These are phyloP conservation scores for Hetaerina americana DNA, from an alignment of 1,140 invertebrate genomes.

Conservation along the genomic window DNA sequence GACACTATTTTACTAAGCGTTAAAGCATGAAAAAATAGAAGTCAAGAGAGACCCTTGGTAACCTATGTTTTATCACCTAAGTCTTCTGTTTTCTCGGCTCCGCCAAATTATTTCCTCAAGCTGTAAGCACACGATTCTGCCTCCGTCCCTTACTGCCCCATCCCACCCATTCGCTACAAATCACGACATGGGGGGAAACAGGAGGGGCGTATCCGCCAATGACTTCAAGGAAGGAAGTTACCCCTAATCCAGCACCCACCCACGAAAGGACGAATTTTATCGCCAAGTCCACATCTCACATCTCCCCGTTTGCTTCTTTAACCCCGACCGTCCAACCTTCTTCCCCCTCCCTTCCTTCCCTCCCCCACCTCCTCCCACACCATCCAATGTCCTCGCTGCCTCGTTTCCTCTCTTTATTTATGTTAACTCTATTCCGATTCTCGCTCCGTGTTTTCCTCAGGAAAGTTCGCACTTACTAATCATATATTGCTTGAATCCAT, in stretches of 20 bases:
- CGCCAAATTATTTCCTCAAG: not conserved
- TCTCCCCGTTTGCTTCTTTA: not conserved
- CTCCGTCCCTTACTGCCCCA: too few relatives aligned
- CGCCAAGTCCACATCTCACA: not conserved
- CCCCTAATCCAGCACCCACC: not conserved
- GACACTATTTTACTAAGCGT: too few relatives aligned
- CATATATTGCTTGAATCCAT: too few relatives aligned
- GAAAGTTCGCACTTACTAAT: too few relatives aligned
- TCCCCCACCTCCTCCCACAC: not conserved
- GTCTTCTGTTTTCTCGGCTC: not conserved
- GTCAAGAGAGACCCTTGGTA: too few relatives aligned
- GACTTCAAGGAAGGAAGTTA: not conserved
- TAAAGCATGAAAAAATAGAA: too few relatives aligned
- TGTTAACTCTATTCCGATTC: not conserved
- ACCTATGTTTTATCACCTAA: not conserved
- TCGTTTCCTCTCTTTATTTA: not conserved
- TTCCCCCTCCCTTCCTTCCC: not conserved
- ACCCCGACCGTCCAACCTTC: not conserved
- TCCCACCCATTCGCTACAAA: not conserved
- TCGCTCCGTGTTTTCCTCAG: not conserved
- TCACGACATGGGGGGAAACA: not conserved
- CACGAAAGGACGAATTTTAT: not conserved
- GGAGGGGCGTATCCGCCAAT: not conserved
- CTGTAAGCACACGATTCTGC: not conserved
- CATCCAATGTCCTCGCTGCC: not conserved